Evolutionary conservation across 2,797 vertebrate species (phyloP).

Genomic region (Cichlasoma orientale): DNA sequence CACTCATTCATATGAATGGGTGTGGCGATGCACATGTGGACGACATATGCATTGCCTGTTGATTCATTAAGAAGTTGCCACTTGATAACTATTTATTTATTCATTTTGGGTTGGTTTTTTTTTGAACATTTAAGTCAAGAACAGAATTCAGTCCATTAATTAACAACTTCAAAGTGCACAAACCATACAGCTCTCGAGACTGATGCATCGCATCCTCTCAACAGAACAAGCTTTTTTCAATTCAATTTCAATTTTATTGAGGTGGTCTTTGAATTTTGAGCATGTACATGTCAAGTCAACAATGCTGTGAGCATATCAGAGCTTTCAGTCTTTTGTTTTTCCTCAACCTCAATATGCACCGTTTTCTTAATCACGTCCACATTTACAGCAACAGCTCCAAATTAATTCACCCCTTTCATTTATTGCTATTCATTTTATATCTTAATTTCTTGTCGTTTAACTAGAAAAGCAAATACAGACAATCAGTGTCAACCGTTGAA

Average conservation of each 20-base stretch:
- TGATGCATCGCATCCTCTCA: background rate
- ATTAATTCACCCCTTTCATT: background rate
- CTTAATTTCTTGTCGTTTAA: background rate
- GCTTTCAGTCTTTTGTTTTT: background rate
- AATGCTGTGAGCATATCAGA: background rate
- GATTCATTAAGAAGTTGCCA: background rate
- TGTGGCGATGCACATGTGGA: no score
- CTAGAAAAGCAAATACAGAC: conserved; percentile 8
- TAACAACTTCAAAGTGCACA: background rate
- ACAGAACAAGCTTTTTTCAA: background rate
- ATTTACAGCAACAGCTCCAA: background rate
- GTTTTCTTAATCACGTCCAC: background rate
- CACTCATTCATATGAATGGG: no score
- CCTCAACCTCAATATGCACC: background rate
- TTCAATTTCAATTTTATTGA: no score
- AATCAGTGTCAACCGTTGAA: background rate
- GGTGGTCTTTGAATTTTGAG: background rate
- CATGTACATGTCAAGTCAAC: background rate
- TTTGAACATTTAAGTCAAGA: background rate
- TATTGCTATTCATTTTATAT: background rate
- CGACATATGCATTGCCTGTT: no score
- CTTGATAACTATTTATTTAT: rapidly evolving
- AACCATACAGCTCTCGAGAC: background rate
- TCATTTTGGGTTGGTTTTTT: no score
- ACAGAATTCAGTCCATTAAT: background rate